Evolutionary conservation across 2,888 invertebrate species (phyloP).

Genomic region (Ectemnius cavifrons): DNA sequence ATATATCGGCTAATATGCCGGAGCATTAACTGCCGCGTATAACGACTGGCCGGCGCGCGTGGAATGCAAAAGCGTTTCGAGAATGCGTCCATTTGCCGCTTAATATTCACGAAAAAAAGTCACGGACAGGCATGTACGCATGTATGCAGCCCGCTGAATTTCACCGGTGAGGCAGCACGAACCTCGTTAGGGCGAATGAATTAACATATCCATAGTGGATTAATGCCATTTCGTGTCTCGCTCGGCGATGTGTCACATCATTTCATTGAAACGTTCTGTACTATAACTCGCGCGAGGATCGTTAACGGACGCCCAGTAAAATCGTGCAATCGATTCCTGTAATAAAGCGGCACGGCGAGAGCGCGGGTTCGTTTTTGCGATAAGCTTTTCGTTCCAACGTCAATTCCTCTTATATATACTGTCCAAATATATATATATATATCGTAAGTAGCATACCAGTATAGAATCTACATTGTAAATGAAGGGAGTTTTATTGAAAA

Average conservation of each 20-base stretch:
- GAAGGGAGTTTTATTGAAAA: too few species aligned
- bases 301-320: neutral
- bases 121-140: neutral
- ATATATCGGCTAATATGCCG: too few species aligned
- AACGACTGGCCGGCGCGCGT: too few species aligned
- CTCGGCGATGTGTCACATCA: conserved; percentile 8
- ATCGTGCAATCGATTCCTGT: neutral
- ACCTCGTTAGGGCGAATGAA: conserved; percentile 38
- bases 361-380: neutral
- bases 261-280: neutral
- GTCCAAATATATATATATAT: too few species aligned
- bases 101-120: neutral
- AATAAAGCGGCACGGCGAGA: neutral
- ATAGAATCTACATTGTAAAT: too few species aligned
- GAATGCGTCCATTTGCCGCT: conserved; percentile 3
- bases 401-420: too few species aligned
- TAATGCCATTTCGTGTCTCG: conserved; percentile 38
- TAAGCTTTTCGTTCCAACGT: neutral
- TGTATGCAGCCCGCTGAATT: neutral
- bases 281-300: neutral
- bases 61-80: neutral
- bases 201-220: conserved; percentile 42
- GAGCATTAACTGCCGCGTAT: too few species aligned
- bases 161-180: neutral
- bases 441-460: too few species aligned